Conservation (phyloP, 2,113 vertebrate species). For the Microcebus lehilahytsara region DNA sequence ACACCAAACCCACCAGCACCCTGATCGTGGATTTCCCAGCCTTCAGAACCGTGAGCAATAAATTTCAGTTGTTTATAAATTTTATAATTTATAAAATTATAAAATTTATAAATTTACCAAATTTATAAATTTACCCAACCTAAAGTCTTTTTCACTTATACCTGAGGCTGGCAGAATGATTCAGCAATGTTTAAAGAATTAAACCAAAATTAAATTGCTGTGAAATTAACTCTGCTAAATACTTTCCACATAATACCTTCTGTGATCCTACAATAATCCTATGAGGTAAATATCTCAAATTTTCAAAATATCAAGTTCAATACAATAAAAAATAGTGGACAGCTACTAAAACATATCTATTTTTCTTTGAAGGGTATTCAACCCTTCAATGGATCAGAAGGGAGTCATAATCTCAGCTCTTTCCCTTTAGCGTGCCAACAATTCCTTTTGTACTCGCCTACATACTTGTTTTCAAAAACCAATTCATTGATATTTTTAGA, state of each 20-base stretch:
- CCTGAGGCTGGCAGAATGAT: background rate
- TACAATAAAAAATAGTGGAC: background rate
- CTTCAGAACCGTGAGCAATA: background rate
- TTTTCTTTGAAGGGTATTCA: background rate
- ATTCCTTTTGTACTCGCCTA: background rate
- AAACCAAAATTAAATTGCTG: background rate
- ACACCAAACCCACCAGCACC: background rate
- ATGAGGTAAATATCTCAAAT: background rate
- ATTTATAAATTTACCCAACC: no score
- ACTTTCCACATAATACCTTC: background rate
- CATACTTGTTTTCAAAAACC: background rate
- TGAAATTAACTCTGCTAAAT: background rate
- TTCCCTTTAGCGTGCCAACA: no score
- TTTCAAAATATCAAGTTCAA: conserved; percentile 32
- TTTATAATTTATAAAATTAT: no score
- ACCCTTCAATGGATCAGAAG: background rate
- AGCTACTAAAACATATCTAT: background rate
- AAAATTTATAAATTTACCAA: no score
- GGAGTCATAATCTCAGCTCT: background rate
- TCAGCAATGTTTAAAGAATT: background rate
- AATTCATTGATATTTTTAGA: background rate
- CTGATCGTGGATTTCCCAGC: background rate
- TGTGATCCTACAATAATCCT: background rate
- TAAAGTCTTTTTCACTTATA: background rate
- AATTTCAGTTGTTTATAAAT: background rate